A percentile compares a stretch with the other conserved stretches of the same genome.
Evolutionary conservation across 2,797 vertebrate genomes (phyloP).

Genomic region (Eupleurogrammus muticus): DNA sequence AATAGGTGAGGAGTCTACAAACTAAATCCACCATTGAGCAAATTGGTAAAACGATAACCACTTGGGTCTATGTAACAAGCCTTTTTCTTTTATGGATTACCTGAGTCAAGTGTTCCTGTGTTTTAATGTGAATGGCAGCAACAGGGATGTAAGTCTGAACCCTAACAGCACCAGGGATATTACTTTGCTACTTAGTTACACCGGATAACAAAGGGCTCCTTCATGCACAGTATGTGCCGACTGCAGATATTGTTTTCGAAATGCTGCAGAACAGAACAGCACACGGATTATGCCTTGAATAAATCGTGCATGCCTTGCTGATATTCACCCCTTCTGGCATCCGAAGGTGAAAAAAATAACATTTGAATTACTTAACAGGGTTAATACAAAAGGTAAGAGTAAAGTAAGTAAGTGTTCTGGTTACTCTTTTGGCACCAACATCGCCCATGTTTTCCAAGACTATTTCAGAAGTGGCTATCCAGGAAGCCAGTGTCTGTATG

Average conservation of each 20-base stretch:
- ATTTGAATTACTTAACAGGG: conserved; percentile 34
- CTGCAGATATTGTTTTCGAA: conserved; percentile 39
- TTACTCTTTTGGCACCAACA: conserved; percentile 15
- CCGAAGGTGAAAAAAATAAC: conserved; percentile 20
- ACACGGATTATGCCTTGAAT: conserved; percentile 16
- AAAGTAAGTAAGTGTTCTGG: background rate
- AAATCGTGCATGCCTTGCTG: conserved; percentile 39
- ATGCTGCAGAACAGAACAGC: conserved; percentile 35
- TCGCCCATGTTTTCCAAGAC: background rate
- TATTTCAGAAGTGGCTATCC: conserved; percentile 1
- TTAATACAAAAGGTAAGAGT: conserved; percentile 10
- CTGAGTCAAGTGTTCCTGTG: conserved; percentile 26
- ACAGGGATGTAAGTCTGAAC: conserved; percentile 44
- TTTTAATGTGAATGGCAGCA: conserved; percentile 36
- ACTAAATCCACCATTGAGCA: conserved; percentile 6
- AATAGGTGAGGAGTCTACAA: conserved; percentile 7
- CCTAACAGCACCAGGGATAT: conserved; percentile 33
- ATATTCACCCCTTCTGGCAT: conserved; percentile 39
- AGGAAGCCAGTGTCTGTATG: background rate
- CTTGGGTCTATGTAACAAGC: conserved; percentile 10
- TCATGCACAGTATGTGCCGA: conserved; percentile 48
- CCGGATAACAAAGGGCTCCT: conserved; percentile 48
- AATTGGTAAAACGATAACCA: conserved; percentile 6
- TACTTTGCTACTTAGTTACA: conserved; percentile 44
- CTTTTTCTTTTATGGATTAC: conserved; percentile 10